These are phyloP conservation scores for Antennarius striatus DNA, from an alignment of 2,113 vertebrate genomes.

Conservation along the genomic window DNA sequence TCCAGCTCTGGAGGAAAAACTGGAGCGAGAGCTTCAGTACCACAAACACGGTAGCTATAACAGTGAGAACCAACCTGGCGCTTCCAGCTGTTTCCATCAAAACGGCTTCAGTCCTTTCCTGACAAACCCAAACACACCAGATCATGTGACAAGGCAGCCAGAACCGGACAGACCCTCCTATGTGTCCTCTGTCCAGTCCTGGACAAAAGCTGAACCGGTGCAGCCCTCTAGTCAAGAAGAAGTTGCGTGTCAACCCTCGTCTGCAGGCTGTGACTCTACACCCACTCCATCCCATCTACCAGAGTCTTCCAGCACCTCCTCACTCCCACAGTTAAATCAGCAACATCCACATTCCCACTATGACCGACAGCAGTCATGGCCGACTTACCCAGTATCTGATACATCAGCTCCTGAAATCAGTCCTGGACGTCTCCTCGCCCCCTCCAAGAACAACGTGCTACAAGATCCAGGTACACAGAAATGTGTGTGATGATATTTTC, in stretches of 20 bases:
- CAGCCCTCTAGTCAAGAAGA: slow-evolving; percentile 45
- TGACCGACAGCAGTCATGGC: slow-evolving; percentile 63
- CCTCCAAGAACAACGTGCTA: slow-evolving; percentile 21
- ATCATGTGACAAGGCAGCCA: slow-evolving; percentile 36
- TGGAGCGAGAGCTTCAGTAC: slow-evolving; percentile 86
- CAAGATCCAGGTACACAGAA: slow-evolving; percentile 61
- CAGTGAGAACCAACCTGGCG: slow-evolving; percentile 61
- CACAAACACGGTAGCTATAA: slow-evolving; percentile 81
- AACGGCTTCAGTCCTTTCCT: slow-evolving; percentile 4
- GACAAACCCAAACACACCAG: slow-evolving; percentile 21
- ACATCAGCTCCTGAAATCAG: slow-evolving; percentile 44
- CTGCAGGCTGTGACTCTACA: slow-evolving; percentile 3
- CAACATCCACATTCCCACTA: slow-evolving; percentile 38
- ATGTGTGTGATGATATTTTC: neutral
- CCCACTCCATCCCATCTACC: slow-evolving; percentile 5
- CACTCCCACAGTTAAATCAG: slow-evolving; percentile 38
- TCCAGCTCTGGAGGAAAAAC: slow-evolving; percentile 76
- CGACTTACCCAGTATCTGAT: slow-evolving; percentile 59
- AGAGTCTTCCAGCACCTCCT: slow-evolving; percentile 47
- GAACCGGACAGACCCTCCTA: slow-evolving; percentile 52
- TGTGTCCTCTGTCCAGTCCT: slow-evolving; percentile 61
- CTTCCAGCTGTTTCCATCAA: neutral
- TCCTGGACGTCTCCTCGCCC: slow-evolving; percentile 1
- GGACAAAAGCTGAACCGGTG: slow-evolving; percentile 62
- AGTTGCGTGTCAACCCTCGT: neutral